Base-by-base conservation (phyloP, 2,888 invertebrate genomes). In the Marasmarcha lunaedactyla region DNA sequence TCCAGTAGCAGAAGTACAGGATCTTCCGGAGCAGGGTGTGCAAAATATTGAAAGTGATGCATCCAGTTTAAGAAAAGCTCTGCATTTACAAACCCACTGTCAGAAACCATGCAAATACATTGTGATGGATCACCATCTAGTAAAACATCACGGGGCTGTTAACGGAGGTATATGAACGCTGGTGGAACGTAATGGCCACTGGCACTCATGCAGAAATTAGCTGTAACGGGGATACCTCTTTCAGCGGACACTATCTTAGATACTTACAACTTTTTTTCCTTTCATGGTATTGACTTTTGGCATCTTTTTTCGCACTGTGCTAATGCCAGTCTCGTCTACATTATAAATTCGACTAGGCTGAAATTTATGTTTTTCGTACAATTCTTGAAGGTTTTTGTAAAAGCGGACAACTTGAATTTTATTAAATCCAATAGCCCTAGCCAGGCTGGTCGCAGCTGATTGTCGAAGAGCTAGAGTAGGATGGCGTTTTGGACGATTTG, bases 361-460 rank as follows among this genome's bases (percentile, higher is more conserved):
- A 38, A 38, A 38, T 10, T 38, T 30, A 15, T 38, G 12, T 15
- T 33, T 33, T 14, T n/a, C 2, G 10, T 14, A 33, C 11, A 38
- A 11, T 4, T 33, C n/a, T 15, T 33, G 14, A 10, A 33, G 15
- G 2, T 38, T 38, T 14, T 38, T 15, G 14, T 3, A 38, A 38
- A 38, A 33, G 14, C 33, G 12, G 5, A 13, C 2, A 2, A 34
- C 14, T 14, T 42, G 34, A 15, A 15, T n/a, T 2, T 39, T 11
- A 14, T 41, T 44, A 14, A 44, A 44, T 4, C 41, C 41, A 14
- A 39, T 40, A 26, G 40, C 40, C 33, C 40, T 33, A 14, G 43
- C 43, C 6, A 43, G 12, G 20, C 40, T 40, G 1, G 38, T 40
- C 4, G 40, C 20, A 5, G 36, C 38, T 38, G 39, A 27, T 26